Base-by-base conservation (phyloP, 92 coral and sea anemone genomes). In the Siderastrea radians region DNA sequence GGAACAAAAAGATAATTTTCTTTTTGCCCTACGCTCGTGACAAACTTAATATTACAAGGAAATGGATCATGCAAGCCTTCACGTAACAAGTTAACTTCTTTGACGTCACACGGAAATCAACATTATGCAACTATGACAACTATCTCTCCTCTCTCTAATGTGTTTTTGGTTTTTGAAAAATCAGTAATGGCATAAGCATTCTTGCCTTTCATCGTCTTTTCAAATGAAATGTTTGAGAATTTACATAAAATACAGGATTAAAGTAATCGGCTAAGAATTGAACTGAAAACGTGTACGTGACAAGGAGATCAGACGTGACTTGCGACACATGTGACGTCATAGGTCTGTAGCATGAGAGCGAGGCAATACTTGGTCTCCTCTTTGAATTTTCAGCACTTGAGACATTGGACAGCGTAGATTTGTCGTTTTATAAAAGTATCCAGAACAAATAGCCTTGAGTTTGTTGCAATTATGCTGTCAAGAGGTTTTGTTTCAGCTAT, bases 401-500 rank as follows among this genome's bases (percentile, higher is more conserved):
- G 3, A 59, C 6, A 63, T 2, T n/a, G 17, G 2, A 3, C 70
- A 19, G 70, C 9, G 12, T 8, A 55, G 12, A 55, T 55, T 55
- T 14, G 2, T 55, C 12, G 12, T 55, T 55, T 55, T 55, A 55
- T 4, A 55, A 9, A 38, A 38, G 48, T 49, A n/a, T 49, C 58
- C 2, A n/a, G 57, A 68, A 45, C 2, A 81, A 54, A 15, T 43
- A 44, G 4, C 14, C 44, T 54, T 43, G 11, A 5, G 45, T 46
- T 57, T 7, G 45, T 46, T 53, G 54, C 46, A 52, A 81, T 13
- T 57, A 82, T 82, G 86, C 7, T 70, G 11, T 70, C 78, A 46
- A 82, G 86, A 57, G 47, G 78, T 46, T 55, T 59, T 55, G 48
- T 4, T 70, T 68, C 86, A 69, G 55, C 15, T 57, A n/a, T n/a